Evolutionary conservation across 2,797 vertebrate species (phyloP).

Genomic region (Lagodon rhomboides): DNA sequence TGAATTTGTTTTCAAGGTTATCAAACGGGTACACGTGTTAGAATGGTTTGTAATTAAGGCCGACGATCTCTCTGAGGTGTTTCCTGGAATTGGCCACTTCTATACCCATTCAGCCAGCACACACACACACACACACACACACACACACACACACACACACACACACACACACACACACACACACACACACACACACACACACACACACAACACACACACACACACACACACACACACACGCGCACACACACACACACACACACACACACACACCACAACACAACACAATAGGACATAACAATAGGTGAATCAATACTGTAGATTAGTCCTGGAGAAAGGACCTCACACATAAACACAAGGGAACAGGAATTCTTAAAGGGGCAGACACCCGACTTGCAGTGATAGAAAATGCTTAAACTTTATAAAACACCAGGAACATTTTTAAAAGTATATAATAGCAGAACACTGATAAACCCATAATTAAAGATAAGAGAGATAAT

Average conservation of each 20-base stretch:
- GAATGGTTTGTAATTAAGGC: neutral
- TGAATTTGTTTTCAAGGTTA: neutral
- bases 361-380: neutral
- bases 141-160: slow-evolving; percentile 10
- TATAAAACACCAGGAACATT: neutral
- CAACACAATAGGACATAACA: neutral
- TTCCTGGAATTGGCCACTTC: neutral
- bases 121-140: slow-evolving; percentile 11
- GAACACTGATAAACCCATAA: neutral
- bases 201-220: slow-evolving; percentile 12
- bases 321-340: neutral
- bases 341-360: neutral
- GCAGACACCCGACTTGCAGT: neutral
- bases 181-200: slow-evolving; percentile 4
- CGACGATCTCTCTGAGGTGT: neutral
- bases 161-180: slow-evolving; percentile 4
- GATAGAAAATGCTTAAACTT: neutral
- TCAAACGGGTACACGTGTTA: neutral
- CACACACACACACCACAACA: slow-evolving; percentile 7
- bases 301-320: neutral
- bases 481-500: too few relatives aligned
- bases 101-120: neutral
- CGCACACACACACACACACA: slow-evolving; percentile 11
- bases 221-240: slow-evolving; percentile 8
- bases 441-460: neutral